Evolutionary conservation across 2,113 vertebrate species (phyloP), one percentile per base, ranked within the genome.

Genomic region (Peromyscus polionotus): DNA sequence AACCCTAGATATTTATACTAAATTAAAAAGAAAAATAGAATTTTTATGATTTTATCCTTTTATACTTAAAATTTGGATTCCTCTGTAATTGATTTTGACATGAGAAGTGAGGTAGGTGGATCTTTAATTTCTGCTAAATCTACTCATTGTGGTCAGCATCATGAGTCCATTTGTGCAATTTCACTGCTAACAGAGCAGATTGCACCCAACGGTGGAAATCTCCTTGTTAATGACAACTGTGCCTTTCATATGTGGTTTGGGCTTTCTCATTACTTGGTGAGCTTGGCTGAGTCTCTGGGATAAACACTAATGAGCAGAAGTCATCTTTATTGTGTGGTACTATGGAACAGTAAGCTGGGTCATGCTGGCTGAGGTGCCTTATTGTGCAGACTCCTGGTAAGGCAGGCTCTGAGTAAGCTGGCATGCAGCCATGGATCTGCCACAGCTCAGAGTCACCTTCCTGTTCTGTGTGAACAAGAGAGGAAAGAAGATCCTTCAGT

Each of bases 231-330:
- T 17, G 20, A 59, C 59, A 42, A 19, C 73, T 87, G 26, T 65
- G 90, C 79, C 42, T 86, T 86, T 54, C 65, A 24, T 72, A n/a
- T 22, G 22, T 26, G 16, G 39, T 65, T 48, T 81, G 9, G 14
- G 61, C 54, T 93, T 83, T 80, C 59, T 86, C 67, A 10, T 84
- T 88, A 92, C 73, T 63, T 75, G 65, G 77, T 13, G 76, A 87
- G 57, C 63, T 42, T 51, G 80, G 39, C n/a, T 85, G 42, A 45
- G 75, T 33, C 67, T 94, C 63, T 8, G 57, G 92, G 28, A 68
- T 42, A 28, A 92, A 65, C 84, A 45, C 36, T 75, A 88, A 90
- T 39, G 79, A 95, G 42, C 88, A n/a, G 31, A 75, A 86, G 54
- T 63, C 57, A 57, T 75, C 22, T 65, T 67, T 33, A 19, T 4